Evolutionary conservation across 2,888 invertebrate species (phyloP).

Genomic region (Plemyria rubiginata): DNA sequence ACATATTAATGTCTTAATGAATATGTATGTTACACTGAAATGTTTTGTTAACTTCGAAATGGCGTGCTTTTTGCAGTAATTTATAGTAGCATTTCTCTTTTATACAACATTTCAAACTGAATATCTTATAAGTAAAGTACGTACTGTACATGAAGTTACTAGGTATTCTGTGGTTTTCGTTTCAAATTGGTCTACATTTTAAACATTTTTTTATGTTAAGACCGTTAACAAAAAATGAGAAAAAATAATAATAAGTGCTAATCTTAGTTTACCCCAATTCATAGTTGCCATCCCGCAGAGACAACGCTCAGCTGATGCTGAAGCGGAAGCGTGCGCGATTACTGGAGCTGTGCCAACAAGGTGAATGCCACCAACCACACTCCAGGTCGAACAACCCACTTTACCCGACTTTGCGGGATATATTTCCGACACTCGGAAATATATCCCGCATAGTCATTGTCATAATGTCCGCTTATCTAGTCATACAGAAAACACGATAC

Average conservation of each 20-base stretch:
- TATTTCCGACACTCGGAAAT: conserved; percentile 68
- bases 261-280: background rate
- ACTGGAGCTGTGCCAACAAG: conserved; percentile 79
- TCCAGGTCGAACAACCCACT: conserved; percentile 74
- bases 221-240: background rate
- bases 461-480: conserved; percentile 55
- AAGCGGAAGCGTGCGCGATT: conserved; percentile 44
- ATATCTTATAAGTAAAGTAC: conserved; percentile 17
- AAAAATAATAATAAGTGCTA: conserved; percentile 6
- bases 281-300: conserved; percentile 13
- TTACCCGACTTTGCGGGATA: no score
- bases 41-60: conserved; percentile 34
- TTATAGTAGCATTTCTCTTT: conserved; percentile 33
- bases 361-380: conserved; percentile 82
- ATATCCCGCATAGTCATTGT: conserved; percentile 50
- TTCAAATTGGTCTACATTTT: background rate
- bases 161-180: background rate
- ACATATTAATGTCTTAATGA: conserved; percentile 40
- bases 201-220: background rate
- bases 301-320: conserved; percentile 21
- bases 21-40: conserved; percentile 37
- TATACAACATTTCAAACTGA: conserved; percentile 23
- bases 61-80: conserved; percentile 31
- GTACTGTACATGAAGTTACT: background rate
- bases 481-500: conserved; percentile 45